Evolutionary conservation across 2,888 invertebrate genomes (phyloP).

Genomic region (Eristalinus sepulchralis): DNA sequence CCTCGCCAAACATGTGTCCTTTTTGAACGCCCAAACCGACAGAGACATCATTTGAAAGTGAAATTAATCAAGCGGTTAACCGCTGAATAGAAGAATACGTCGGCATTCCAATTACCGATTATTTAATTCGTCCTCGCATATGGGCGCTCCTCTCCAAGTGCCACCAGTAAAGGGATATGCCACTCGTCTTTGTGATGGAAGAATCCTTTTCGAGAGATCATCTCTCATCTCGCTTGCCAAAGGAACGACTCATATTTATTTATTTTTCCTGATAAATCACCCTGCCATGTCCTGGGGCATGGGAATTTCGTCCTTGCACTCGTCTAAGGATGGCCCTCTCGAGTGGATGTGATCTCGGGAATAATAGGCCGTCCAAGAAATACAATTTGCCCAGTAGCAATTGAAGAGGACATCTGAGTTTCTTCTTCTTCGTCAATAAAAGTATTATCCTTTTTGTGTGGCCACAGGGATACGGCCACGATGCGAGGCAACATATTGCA

Average conservation of each 20-base stretch:
- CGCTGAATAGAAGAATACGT: constrained; percentile 14
- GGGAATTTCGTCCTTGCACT: constrained; percentile 48
- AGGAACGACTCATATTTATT: constrained; percentile 35
- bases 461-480: constrained; percentile 39
- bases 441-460: constrained; percentile 67
- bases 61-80: constrained; percentile 69
- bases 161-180: constrained; percentile 62
- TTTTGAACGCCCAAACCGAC: constrained; percentile 15
- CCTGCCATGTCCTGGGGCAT: constrained; percentile 39
- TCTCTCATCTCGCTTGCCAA: constrained; percentile 20
- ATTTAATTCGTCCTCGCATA: constrained; percentile 57
- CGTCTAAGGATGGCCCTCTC: constrained; percentile 34
- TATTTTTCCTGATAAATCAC: constrained; percentile 61
- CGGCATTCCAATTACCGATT: constrained; percentile 69
- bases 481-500: constrained; percentile 53
- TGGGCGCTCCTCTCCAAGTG: constrained; percentile 47
- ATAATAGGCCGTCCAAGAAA: constrained; percentile 52
- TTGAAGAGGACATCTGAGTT: constrained; percentile 66
- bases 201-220: constrained; percentile 57
- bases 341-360: constrained; percentile 53
- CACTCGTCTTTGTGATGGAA: constrained; percentile 45
- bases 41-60: constrained; percentile 34
- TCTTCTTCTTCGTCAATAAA: constrained; percentile 44
- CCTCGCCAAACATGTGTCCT: constrained; percentile 55
- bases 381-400: constrained; percentile 73